These are phyloP conservation scores for Odontomachus brunneus DNA, from an alignment of 1,140 invertebrate genomes.

Conservation along the genomic window DNA sequence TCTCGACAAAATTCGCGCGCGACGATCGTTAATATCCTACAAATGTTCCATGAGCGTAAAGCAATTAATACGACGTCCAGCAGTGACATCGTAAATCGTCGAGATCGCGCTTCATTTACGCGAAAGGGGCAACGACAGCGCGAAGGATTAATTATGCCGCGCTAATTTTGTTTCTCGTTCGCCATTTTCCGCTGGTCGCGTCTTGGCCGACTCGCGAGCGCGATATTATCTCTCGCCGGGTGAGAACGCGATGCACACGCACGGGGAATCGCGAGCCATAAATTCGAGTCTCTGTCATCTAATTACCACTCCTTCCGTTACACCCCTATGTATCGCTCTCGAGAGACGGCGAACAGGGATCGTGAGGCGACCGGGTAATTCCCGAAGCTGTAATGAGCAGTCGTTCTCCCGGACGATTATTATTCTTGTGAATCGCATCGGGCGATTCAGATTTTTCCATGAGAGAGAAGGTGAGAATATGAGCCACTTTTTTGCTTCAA, in stretches of 20 bases:
- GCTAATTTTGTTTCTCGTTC: conserved; percentile 19
- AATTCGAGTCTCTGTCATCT: conserved; percentile 48
- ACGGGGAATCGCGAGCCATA: conserved; percentile 36
- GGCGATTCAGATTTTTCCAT: neutral
- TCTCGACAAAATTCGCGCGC: neutral
- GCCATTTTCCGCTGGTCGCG: neutral
- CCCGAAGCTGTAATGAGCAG: neutral
- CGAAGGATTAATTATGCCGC: conserved; percentile 13
- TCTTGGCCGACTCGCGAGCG: conserved; percentile 2
- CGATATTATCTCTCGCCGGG: neutral
- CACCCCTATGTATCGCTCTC: conserved; percentile 37
- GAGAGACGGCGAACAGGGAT: conserved; percentile 17
- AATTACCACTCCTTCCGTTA: conserved; percentile 56
- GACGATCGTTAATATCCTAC: too few relatives aligned
- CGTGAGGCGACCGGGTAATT: conserved; percentile 6
- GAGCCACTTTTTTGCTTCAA: too few relatives aligned
- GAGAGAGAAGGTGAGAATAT: too few relatives aligned
- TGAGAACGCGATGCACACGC: conserved; percentile 30
- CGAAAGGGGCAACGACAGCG: neutral
- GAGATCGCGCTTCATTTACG: neutral
- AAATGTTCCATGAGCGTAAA: too few relatives aligned
- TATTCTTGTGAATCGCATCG: neutral
- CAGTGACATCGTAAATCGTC: conserved; percentile 16
- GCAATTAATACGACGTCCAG: too few relatives aligned
- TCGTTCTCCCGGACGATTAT: neutral